Evolutionary conservation across 2,797 vertebrate genomes (phyloP), one percentile per base, ranked within the genome.

Genomic region (Buphagus erythrorhynchus): DNA sequence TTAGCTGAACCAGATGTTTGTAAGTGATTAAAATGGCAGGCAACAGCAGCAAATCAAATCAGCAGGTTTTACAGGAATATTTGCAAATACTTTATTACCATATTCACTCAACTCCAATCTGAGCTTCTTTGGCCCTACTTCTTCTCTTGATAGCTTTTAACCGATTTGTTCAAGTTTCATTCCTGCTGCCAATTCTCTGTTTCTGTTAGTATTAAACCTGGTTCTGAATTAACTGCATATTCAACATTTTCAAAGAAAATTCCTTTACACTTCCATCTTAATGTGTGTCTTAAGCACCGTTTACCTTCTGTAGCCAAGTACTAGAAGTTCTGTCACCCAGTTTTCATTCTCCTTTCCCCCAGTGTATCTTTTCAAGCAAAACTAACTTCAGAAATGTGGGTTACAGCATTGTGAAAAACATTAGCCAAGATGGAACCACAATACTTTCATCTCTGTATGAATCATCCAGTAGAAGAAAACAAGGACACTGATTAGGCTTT

Each of bases 41-140:
- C 36, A 71, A 28, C 31, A 76, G 45, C 80, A 92, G 43, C 69
- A 94, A 94, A 88, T 76, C 83, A 96, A 86, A 81, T 69, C 69
- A 72, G 61, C 72, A 86, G 55, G 68, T 84, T 97, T 88, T 80
- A 88, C 46, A 67, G 57, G 45, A 83, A 72, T 49, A 58, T 42
- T 68, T 7, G 1, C 73, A 68, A 90, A 91, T 68, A 49, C 22
- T 67, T 87, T 57, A 36, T 46, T 38, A 9, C 67, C 62, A 22
- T n/a, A 45, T 38, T 86, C 69, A 55, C n/a, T 88, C 62, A 69
- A 46, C 11, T 46, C 57, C 46, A 93, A 26, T 51, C 15, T 51
- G 35, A 80, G 38, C 5, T 77, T 57, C 65, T 72, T 80, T 62
- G 31, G 58, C 38, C 80, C 29, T 36, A 7, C 55, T 67, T 35